Evolutionary conservation across 2,113 vertebrate genomes (phyloP).

Genomic region (Chaetops frenatus): DNA sequence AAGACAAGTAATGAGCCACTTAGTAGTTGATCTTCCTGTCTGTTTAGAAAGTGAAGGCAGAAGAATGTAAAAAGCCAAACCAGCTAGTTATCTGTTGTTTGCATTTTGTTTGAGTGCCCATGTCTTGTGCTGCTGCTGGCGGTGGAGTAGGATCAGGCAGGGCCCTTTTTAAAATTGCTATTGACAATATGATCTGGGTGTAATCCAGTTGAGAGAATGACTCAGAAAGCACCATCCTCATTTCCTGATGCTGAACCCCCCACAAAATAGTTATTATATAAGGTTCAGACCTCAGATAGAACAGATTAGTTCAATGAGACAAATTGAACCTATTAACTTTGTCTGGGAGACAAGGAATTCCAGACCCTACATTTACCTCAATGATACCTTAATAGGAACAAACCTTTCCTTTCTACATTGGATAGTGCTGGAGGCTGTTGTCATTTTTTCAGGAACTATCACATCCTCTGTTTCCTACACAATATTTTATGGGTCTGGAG

Average conservation of each 20-base stretch:
- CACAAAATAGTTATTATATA: not conserved
- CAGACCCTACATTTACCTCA: not conserved
- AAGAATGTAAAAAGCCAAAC: not conserved
- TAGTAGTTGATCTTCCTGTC: not conserved
- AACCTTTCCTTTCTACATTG: not conserved
- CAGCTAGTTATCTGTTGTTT: not conserved
- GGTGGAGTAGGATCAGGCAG: not conserved
- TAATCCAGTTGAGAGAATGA: not conserved
- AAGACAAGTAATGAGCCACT: not conserved
- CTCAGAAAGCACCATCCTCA: not conserved
- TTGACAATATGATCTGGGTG: not conserved
- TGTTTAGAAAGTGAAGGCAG: not conserved
- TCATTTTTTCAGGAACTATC: not conserved
- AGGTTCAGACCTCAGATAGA: not conserved
- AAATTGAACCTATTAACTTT: not conserved
- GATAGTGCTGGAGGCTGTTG: not conserved
- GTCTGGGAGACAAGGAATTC: not conserved
- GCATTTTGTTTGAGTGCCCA: not conserved
- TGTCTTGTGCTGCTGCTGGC: rapidly evolving
- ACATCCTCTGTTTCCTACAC: not conserved
- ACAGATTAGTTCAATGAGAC: not conserved
- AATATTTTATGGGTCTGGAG: not conserved
- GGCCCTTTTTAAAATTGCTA: not conserved
- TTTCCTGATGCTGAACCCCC: not conserved
- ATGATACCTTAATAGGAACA: not conserved